phyloP scores from a whole-genome alignment of 1,140 invertebrate species.

The Drosophila athabasca region DNA sequence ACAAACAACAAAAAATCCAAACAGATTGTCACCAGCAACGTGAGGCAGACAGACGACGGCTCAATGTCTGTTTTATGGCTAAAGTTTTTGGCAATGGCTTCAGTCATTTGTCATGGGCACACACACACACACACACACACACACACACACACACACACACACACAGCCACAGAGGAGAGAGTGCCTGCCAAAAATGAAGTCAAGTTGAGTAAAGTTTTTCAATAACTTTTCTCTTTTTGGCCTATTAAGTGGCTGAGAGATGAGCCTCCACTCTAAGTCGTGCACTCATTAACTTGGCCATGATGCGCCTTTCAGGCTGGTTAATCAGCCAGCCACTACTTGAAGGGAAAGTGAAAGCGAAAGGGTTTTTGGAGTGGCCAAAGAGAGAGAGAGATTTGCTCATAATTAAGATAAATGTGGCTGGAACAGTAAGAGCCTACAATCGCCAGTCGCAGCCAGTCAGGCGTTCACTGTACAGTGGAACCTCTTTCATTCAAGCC shows the following conservation, averaged over 20 bases:
- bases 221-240: constrained; percentile 50
- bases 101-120: constrained; percentile 65
- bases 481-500: too few relatives aligned
- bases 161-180: neutral
- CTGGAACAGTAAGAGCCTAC: too few relatives aligned
- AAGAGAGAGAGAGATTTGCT: constrained; percentile 38
- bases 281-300: constrained; percentile 25
- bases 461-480: too few relatives aligned
- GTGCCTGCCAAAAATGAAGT: constrained; percentile 57
- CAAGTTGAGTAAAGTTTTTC: constrained; percentile 48
- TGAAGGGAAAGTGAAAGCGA: constrained; percentile 2
- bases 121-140: constrained; percentile 18
- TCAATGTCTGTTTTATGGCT: constrained; percentile 50
- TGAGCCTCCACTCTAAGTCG: constrained; percentile 8
- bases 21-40: constrained; percentile 55
- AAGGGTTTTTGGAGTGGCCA: constrained; percentile 32
- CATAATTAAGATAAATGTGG: constrained; percentile 65
- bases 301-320: neutral
- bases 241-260: constrained; percentile 43
- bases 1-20: constrained; percentile 38
- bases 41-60: neutral
- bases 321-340: constrained; percentile 5
- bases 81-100: constrained; percentile 64
- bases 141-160: too few relatives aligned
- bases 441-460: too few relatives aligned